A percentile compares a stretch with the other conserved stretches of the same genome.
Conservation (phyloP, 2,888 invertebrate genomes). For the Drosophila affinis region DNA sequence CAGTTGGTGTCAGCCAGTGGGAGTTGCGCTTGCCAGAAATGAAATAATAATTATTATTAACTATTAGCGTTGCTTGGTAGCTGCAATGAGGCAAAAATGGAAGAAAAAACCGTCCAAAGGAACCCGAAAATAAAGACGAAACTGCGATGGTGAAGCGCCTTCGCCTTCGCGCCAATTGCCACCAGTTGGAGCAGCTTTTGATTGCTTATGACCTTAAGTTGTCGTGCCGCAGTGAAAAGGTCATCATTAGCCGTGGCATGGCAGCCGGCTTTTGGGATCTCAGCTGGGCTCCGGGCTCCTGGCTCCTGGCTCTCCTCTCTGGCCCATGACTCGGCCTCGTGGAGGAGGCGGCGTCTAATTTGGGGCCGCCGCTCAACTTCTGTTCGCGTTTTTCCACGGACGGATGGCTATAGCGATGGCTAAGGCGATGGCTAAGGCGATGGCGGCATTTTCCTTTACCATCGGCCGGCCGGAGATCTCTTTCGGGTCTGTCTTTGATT, state of each 20-base stretch:
- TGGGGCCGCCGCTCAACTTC: conserved; percentile 67
- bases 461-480: conserved; percentile 29
- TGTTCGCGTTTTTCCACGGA: conserved; percentile 63
- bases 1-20: conserved; percentile 79
- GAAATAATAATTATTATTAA: conserved; percentile 81
- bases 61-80: conserved; percentile 76
- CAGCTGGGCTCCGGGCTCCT: conserved; percentile 53
- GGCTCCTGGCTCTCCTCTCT: conserved; percentile 3
- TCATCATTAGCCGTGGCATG: conserved; percentile 73
- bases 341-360: conserved; percentile 74
- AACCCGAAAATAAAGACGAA: conserved; percentile 4
- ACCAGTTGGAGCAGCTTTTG: conserved; percentile 67
- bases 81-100: conserved; percentile 14
- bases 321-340: background rate
- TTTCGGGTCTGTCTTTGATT: conserved; percentile 63
- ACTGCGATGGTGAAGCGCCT: conserved; percentile 33
- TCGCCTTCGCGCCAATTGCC: conserved; percentile 64
- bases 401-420: background rate
- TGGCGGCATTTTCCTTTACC: conserved; percentile 60
- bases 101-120: background rate
- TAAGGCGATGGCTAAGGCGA: background rate
- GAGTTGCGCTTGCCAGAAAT: conserved; percentile 78
- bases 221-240: conserved; percentile 81
- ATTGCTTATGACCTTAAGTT: conserved; percentile 82
- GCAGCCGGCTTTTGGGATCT: conserved; percentile 24